Percentiles rank a stretch among this genome's conserved stretches.
These are phyloP conservation scores for Plagodis pulveraria DNA, from an alignment of 2,888 invertebrate species.

Conservation along the genomic window DNA sequence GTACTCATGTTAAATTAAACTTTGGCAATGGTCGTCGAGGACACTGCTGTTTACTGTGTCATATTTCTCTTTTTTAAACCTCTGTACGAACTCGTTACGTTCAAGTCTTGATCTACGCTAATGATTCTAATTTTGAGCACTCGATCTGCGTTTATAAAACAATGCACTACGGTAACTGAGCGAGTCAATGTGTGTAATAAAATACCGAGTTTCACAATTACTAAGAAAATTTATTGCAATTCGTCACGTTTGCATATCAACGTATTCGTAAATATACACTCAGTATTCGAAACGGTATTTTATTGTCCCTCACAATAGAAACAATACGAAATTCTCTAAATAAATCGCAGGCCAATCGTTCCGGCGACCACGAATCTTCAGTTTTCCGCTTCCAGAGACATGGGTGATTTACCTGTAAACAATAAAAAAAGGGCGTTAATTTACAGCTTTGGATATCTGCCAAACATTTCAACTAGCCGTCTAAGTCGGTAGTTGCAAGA, in stretches of 20 bases:
- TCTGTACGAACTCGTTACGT: conserved; percentile 1
- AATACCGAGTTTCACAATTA: conserved; percentile 30
- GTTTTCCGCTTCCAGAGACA: conserved; percentile 61
- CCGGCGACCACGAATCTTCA: conserved; percentile 54
- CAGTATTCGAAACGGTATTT: conserved; percentile 21
- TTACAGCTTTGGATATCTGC: conserved; percentile 76
- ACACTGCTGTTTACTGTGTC: not conserved
- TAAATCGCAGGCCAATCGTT: conserved; percentile 38
- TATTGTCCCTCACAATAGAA: conserved; percentile 30
- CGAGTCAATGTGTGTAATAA: conserved; percentile 12
- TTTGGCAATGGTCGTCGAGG: conserved; percentile 59
- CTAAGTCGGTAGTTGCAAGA: conserved; percentile 76
- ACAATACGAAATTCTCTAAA: conserved; percentile 45
- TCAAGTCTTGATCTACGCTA: conserved; percentile 21
- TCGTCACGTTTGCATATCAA: conserved; percentile 13
- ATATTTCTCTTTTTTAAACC: conserved; percentile 13
- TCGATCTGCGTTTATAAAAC: conserved; percentile 8
- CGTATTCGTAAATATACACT: conserved; percentile 22
- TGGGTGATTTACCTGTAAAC: conserved; percentile 82
- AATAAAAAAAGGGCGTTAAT: conserved; percentile 79
- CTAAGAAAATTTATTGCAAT: conserved; percentile 31
- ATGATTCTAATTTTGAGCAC: conserved; percentile 14
- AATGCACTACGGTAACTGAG: too few species aligned
- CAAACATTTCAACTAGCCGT: conserved; percentile 81
- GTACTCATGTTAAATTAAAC: conserved; percentile 67